These are phyloP conservation scores for Agrilus planipennis DNA, from an alignment of 1,140 invertebrate species.

Conservation along the genomic window DNA sequence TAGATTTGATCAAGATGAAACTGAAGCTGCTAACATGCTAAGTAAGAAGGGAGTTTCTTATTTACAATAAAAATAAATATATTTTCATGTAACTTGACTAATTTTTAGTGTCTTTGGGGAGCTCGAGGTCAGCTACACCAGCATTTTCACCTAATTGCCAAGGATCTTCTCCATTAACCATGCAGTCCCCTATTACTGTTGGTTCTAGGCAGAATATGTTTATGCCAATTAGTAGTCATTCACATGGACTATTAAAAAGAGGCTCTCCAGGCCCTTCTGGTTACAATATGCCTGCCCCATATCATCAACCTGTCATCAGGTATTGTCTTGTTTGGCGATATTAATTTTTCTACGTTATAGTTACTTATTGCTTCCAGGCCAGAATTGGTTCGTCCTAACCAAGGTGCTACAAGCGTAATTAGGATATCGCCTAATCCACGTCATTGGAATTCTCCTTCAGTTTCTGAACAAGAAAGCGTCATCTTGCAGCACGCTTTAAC, in stretches of 20 bases:
- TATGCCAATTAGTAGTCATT: conserved; percentile 67
- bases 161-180: conserved; percentile 50
- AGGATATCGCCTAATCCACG: conserved; percentile 56
- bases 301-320: conserved; percentile 49
- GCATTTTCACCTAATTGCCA: conserved; percentile 68
- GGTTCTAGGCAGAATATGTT: conserved; percentile 65
- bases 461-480: conserved; percentile 24
- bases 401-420: conserved; percentile 62
- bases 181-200: conserved; percentile 52
- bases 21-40: conserved; percentile 92
- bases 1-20: conserved; percentile 83
- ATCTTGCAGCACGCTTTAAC: conserved; percentile 36
- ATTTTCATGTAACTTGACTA: no score
- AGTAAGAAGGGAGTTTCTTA: conserved; percentile 52
- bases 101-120: conserved; percentile 80
- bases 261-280: conserved; percentile 19
- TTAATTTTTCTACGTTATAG: conserved; percentile 1
- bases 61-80: no score
- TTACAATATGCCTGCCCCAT: conserved; percentile 14
- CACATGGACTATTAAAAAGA: conserved; percentile 22
- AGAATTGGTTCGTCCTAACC: conserved; percentile 42
- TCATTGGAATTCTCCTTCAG: conserved; percentile 12
- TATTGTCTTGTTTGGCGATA: conserved; percentile 21
- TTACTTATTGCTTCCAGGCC: conserved; percentile 32
- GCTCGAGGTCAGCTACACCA: conserved; percentile 79